A percentile compares a stretch with the other conserved stretches of the same genome.
Evolutionary conservation across 2,888 invertebrate species (phyloP).

Genomic region (Pandemis heparana): DNA sequence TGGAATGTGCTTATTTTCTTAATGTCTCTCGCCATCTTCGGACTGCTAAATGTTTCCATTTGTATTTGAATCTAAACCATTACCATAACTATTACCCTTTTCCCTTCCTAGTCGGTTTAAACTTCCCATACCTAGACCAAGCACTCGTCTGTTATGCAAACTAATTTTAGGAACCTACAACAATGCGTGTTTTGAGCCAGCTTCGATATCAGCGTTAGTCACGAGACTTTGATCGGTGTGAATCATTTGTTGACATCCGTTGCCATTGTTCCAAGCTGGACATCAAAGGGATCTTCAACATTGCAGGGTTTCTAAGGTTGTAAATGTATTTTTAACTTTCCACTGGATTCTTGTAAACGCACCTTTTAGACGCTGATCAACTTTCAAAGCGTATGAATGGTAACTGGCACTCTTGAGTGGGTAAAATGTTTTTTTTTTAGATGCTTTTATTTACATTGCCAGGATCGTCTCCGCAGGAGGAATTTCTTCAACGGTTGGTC

Average conservation of each 20-base stretch:
- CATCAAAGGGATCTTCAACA: conserved; percentile 1
- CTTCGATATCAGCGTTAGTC: conserved; percentile 1
- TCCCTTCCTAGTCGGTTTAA: background rate
- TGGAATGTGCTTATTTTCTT: no score
- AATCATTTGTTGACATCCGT: conserved; percentile 12
- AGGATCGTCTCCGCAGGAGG: no score
- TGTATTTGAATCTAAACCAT: no score
- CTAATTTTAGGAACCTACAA: conserved; percentile 12
- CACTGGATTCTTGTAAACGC: background rate
- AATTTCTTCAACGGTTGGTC: no score
- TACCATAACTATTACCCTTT: background rate
- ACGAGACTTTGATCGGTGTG: conserved; percentile 4
- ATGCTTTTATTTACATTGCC: no score
- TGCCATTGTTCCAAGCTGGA: background rate
- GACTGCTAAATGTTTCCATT: no score
- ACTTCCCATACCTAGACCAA: background rate
- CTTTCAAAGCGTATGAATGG: no score
- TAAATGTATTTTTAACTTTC: background rate
- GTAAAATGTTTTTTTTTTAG: no score
- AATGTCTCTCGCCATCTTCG: no score
- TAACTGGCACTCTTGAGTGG: no score
- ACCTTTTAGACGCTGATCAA: background rate
- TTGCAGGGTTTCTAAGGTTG: background rate
- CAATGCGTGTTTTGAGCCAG: conserved; percentile 12
- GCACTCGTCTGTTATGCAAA: background rate